phyloP scores from a whole-genome alignment of 2,113 vertebrate genomes.

The Kryptolebias marmoratus region DNA sequence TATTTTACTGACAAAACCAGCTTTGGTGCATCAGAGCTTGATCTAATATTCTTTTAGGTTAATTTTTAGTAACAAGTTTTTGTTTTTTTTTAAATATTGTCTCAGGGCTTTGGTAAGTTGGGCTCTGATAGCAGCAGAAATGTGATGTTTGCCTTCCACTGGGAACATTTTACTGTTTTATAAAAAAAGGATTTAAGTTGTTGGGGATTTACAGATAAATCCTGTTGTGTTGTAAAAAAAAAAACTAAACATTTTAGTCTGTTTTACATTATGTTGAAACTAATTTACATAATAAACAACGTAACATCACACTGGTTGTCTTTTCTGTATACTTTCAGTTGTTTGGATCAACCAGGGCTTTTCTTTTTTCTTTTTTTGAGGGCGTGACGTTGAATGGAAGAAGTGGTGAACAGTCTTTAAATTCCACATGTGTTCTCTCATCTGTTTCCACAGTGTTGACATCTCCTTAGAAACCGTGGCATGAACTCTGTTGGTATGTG shows the following conservation, averaged over 20 bases:
- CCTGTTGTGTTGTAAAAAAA: background rate
- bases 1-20: background rate
- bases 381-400: constrained; percentile 46
- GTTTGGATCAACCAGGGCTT: background rate
- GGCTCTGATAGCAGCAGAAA: background rate
- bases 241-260: background rate
- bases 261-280: constrained; percentile 10
- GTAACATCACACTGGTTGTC: background rate
- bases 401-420: constrained; percentile 47
- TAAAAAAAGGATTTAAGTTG: constrained; percentile 32
- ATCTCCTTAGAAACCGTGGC: constrained; percentile 67
- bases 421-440: constrained; percentile 62
- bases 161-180: constrained; percentile 7
- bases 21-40: background rate
- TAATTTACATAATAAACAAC: constrained; percentile 26
- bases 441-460: constrained; percentile 76
- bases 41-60: background rate
- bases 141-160: background rate
- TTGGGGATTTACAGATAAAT: constrained; percentile 19
- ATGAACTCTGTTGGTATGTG: background rate
- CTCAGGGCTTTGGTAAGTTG: constrained; percentile 35
- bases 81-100: constrained; percentile 11
- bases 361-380: background rate
- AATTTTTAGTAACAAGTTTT: no score
- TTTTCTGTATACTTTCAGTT: constrained; percentile 22